A percentile compares a stretch with the other conserved stretches of the same genome.
Evolutionary conservation across 2,888 invertebrate species (phyloP).

Genomic region (Plemyria rubiginata): DNA sequence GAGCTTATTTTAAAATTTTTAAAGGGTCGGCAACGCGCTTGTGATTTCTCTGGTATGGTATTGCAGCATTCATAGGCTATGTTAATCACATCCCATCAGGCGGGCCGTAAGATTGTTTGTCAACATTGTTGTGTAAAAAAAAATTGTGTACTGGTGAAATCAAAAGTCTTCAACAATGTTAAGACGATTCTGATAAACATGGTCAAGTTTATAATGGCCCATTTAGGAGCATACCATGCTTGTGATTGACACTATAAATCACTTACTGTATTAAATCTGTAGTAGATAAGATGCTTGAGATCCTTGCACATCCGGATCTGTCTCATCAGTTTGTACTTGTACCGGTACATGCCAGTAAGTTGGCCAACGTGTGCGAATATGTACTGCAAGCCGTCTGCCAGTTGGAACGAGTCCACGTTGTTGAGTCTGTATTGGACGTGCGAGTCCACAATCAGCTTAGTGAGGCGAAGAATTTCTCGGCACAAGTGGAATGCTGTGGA

Average conservation of each 20-base stretch:
- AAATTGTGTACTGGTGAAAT: too few species aligned
- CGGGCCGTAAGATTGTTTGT: too few species aligned
- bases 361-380: slow-evolving; percentile 99
- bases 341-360: slow-evolving; percentile 99
- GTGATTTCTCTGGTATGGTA: too few species aligned
- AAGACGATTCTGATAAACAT: too few species aligned
- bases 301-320: slow-evolving; percentile 99
- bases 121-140: too few species aligned
- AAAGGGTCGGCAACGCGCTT: too few species aligned
- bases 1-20: too few species aligned
- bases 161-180: too few species aligned
- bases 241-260: background rate
- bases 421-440: slow-evolving; percentile 99
- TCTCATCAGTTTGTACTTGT: slow-evolving; percentile 99
- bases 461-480: slow-evolving; percentile 98
- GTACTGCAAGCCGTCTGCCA: slow-evolving; percentile 99
- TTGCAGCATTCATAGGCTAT: too few species aligned
- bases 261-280: slow-evolving; percentile 98
- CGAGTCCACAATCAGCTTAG: slow-evolving; percentile 99
- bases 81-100: too few species aligned
- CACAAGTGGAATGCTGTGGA: slow-evolving; percentile 97
- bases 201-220: too few species aligned
- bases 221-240: too few species aligned
- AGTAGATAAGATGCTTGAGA: slow-evolving; percentile 99
- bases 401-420: slow-evolving; percentile 99